phyloP scores from a whole-genome alignment of 2,797 vertebrate species.

The Pangasius krempfi region DNA sequence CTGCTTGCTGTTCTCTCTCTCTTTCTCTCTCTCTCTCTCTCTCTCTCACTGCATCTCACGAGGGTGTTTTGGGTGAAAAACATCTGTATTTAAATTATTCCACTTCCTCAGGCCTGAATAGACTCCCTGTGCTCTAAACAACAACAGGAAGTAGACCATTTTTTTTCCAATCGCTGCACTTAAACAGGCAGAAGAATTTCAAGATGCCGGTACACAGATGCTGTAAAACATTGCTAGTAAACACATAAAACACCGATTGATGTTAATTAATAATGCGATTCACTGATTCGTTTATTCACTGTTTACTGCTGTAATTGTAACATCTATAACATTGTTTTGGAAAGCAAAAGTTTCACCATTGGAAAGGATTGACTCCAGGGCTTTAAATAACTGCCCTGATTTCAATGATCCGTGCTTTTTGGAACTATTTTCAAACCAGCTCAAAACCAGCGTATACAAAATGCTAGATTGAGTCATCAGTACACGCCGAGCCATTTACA shows the following conservation, averaged over 20 bases:
- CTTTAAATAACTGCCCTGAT: not conserved
- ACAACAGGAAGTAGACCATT: conserved; percentile 83
- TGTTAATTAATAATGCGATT: conserved; percentile 19
- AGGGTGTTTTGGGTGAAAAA: conserved; percentile 81
- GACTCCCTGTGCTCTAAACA: conserved; percentile 79
- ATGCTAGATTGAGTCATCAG: no score
- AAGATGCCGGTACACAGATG: conserved; percentile 64
- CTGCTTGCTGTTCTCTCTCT: conserved; percentile 15
- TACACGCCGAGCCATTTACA: conserved; percentile 62
- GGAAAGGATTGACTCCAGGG: not conserved
- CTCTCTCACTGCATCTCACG: conserved; percentile 62
- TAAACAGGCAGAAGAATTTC: conserved; percentile 72
- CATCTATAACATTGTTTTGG: not conserved
- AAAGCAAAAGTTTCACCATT: not conserved
- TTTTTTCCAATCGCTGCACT: conserved; percentile 76
- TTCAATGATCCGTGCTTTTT: not conserved
- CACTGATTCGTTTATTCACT: conserved; percentile 11
- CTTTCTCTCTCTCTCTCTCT: conserved; percentile 25
- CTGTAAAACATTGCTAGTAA: conserved; percentile 59
- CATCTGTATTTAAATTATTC: conserved; percentile 85
- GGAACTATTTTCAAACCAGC: not conserved
- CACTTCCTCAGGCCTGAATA: conserved; percentile 80
- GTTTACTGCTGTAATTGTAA: not conserved
- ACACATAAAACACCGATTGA: not conserved
- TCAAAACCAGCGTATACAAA: not conserved